phyloP scores from a whole-genome alignment of 2,888 invertebrate species.

The Mythimna vitellina region DNA sequence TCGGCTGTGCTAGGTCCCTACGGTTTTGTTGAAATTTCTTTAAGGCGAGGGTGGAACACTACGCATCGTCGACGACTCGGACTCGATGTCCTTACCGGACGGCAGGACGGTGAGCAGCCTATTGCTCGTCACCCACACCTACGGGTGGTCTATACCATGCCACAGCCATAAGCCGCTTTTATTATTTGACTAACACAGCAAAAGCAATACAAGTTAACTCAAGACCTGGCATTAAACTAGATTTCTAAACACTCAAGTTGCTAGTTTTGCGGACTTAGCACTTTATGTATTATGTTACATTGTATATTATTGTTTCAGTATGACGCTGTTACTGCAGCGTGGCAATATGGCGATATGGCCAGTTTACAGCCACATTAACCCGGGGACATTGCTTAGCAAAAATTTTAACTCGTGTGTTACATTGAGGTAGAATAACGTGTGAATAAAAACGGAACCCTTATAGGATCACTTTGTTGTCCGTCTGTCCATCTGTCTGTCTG shows the following conservation, averaged over 20 bases:
- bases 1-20: no score
- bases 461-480: no score
- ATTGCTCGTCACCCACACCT: no score
- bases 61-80: no score
- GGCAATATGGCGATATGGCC: neutral
- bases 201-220: neutral
- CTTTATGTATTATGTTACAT: conserved; percentile 18
- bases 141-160: neutral
- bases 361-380: conserved; percentile 47
- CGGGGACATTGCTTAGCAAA: conserved; percentile 27
- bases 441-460: no score
- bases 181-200: neutral
- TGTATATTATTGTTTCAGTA: conserved; percentile 32
- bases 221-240: neutral
- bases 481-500: no score
- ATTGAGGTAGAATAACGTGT: neutral
- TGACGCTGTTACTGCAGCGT: conserved; percentile 21
- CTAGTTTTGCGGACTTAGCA: neutral
- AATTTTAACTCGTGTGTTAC: conserved; percentile 39
- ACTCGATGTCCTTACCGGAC: no score
- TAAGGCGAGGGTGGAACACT: no score
- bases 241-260: neutral
- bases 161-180: neutral
- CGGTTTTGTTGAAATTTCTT: no score
- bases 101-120: neutral